phyloP scores from a whole-genome alignment of 2,888 invertebrate species.

The Acanthosepion pharaonis region DNA sequence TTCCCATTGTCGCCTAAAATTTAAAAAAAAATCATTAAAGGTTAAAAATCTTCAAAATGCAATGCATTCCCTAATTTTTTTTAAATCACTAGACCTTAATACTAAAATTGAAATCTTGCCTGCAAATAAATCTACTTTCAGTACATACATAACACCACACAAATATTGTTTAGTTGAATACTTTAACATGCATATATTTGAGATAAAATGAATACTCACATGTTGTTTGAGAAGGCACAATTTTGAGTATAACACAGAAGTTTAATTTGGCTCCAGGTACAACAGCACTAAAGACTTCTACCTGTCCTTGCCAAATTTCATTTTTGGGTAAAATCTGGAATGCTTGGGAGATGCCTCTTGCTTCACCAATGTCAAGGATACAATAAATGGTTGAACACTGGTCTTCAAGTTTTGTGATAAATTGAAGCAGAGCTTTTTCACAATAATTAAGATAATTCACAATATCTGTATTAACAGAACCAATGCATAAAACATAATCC shows the following conservation, averaged over 20 bases:
- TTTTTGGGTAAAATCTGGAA: constrained; percentile 22
- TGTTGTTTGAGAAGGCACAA: constrained; percentile 8
- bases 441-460: constrained; percentile 8
- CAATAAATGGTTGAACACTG: background rate
- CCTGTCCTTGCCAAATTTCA: constrained; percentile 12
- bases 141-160: too few relatives aligned
- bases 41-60: background rate
- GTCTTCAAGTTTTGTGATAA: background rate
- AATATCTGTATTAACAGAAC: background rate
- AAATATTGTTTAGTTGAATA: too few relatives aligned
- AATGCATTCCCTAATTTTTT: background rate
- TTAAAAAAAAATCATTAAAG: background rate
- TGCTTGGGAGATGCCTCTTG: background rate
- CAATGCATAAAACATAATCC: constrained; percentile 12
- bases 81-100: background rate
- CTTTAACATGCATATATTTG: too few relatives aligned
- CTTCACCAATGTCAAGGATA: background rate
- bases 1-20: background rate
- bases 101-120: too few relatives aligned
- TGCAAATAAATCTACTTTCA: too few relatives aligned
- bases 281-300: background rate
- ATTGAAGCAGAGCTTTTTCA: background rate
- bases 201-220: background rate
- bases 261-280: background rate
- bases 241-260: background rate